Evolutionary conservation across 2,797 vertebrate genomes (phyloP).

Genomic region (Sus cebifrons): DNA sequence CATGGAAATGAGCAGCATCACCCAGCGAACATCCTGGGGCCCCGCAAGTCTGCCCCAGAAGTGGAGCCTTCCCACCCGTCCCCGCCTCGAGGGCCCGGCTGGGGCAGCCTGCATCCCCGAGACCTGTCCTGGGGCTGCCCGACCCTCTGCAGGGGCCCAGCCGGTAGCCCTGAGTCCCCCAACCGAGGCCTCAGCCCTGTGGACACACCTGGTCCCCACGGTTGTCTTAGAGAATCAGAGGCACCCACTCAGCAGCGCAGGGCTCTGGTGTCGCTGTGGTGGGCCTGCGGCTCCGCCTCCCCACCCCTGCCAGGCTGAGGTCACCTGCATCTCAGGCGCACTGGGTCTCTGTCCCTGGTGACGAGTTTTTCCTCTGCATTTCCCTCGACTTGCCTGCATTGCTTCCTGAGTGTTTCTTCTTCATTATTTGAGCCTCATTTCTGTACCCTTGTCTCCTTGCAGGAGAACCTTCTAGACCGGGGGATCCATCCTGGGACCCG

Average conservation of each 20-base stretch:
- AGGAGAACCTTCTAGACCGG: background rate
- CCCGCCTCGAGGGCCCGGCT: fast-evolving
- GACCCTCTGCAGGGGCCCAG: too few relatives aligned
- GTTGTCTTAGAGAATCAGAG: fast-evolving
- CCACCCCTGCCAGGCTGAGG: background rate
- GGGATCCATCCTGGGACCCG: background rate
- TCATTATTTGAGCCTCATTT: background rate
- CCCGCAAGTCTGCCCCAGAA: background rate
- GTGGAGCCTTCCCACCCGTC: background rate
- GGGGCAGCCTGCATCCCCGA: background rate
- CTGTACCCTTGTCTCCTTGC: background rate
- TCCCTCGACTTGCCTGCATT: background rate
- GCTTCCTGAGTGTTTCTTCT: background rate
- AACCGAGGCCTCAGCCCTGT: background rate
- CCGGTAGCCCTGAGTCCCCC: background rate
- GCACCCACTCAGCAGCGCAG: background rate
- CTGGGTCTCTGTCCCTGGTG: background rate
- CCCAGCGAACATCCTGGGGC: too few relatives aligned
- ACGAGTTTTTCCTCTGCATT: background rate
- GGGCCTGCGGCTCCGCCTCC: background rate
- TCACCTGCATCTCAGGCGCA: background rate
- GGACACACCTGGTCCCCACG: background rate
- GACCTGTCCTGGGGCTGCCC: background rate
- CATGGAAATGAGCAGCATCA: fast-evolving
- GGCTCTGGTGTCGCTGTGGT: background rate